Percentiles rank a stretch among this genome's conserved stretches.
These are phyloP conservation scores for Pristionchus maxplancki DNA, from an alignment of 2,888 invertebrate species.

Conservation along the genomic window DNA sequence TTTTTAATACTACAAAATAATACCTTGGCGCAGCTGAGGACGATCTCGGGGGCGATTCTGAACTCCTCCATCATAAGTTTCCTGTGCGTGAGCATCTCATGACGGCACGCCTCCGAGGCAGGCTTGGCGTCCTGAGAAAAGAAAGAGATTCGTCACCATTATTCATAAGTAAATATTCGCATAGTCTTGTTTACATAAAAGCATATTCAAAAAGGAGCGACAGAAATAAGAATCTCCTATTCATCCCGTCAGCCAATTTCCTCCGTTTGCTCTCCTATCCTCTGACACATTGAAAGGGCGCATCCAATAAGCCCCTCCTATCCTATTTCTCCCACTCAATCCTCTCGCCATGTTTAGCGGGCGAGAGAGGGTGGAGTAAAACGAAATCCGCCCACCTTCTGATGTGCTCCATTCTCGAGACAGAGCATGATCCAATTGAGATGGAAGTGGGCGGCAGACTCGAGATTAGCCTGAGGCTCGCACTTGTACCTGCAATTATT, in stretches of 20 bases:
- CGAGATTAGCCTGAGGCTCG: slow-evolving; percentile 82
- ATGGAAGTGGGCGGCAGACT: slow-evolving; percentile 77
- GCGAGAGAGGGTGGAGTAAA: neutral
- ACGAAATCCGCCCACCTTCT: slow-evolving; percentile 46
- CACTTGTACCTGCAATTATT: slow-evolving; percentile 85
- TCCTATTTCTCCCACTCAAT: neutral
- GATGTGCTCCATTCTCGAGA: slow-evolving; percentile 83
- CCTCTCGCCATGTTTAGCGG: neutral
- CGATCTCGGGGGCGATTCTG: slow-evolving; percentile 92
- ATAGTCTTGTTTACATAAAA: neutral
- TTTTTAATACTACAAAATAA: no score
- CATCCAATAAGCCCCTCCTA: neutral
- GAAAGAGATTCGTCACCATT: neutral
- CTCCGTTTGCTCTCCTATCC: neutral
- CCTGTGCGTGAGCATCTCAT: slow-evolving; percentile 92
- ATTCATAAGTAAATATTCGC: neutral
- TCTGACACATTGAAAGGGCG: neutral
- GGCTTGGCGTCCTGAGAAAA: slow-evolving; percentile 47
- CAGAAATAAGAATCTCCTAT: no score
- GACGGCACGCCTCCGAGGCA: slow-evolving; percentile 85
- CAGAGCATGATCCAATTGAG: slow-evolving; percentile 86
- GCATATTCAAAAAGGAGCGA: no score
- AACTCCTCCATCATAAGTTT: slow-evolving; percentile 91
- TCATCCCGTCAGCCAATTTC: neutral
- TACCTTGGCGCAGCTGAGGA: slow-evolving; percentile 86